These are phyloP conservation scores for Chydorus sphaericus DNA, from an alignment of 2,888 invertebrate genomes.

Conservation along the genomic window DNA sequence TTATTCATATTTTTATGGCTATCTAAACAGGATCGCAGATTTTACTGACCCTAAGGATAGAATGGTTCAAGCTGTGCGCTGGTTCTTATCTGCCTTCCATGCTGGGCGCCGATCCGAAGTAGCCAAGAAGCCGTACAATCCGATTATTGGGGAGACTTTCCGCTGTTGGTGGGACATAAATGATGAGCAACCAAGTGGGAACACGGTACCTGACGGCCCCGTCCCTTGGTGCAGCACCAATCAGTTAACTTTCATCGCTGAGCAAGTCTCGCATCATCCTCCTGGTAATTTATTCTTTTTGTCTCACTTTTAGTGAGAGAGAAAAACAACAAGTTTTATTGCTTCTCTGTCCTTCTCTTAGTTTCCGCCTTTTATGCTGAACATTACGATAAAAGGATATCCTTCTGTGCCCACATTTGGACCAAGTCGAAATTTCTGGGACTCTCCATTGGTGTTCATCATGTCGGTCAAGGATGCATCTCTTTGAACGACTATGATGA, in stretches of 20 bases:
- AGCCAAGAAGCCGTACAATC: slow-evolving; percentile 98
- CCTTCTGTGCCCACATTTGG: slow-evolving; percentile 92
- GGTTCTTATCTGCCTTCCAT: slow-evolving; percentile 98
- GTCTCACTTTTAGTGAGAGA: not conserved
- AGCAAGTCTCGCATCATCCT: slow-evolving; percentile 98
- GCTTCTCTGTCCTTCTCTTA: slow-evolving; percentile 27
- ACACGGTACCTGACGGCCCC: slow-evolving; percentile 56
- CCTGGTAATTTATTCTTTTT: slow-evolving; percentile 48
- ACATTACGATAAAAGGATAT: slow-evolving; percentile 74
- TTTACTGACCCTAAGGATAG: slow-evolving; percentile 69
- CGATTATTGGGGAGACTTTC: slow-evolving; percentile 92
- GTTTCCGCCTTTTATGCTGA: slow-evolving; percentile 99
- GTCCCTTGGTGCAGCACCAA: slow-evolving; percentile 77
- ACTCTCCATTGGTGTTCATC: slow-evolving; percentile 91
- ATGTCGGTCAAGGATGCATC: slow-evolving; percentile 89
- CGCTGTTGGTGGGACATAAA: slow-evolving; percentile 61
- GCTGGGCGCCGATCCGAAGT: slow-evolving; percentile 93
- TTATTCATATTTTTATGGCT: not conserved
- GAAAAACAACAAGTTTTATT: not conserved
- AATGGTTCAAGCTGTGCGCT: slow-evolving; percentile 85
- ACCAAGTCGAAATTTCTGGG: slow-evolving; percentile 99
- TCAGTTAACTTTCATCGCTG: slow-evolving; percentile 87
- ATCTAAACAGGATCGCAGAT: slow-evolving; percentile 60
- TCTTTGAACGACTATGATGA: slow-evolving; percentile 78
- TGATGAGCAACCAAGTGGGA: not conserved